Base-by-base conservation (phyloP, 1,140 invertebrate genomes). In the Dreissena polymorpha region DNA sequence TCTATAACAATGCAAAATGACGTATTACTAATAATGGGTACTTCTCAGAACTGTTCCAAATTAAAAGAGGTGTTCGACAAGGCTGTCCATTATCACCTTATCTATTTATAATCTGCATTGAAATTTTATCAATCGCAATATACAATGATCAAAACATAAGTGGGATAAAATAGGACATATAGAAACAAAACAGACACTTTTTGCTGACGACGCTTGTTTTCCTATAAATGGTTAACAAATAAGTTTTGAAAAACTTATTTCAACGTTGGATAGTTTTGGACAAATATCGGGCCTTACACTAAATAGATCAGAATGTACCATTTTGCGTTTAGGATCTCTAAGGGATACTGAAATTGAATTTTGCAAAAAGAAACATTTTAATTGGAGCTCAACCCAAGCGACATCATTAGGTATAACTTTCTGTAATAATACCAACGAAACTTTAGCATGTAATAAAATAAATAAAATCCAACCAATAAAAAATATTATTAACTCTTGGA, bases 371-470 rank as follows among this genome's bases (percentile, higher is more conserved):
- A 29, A 39, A 14, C 12, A 70, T 0, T 70, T 70, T 39, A 70
- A 39, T 27, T 70, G 69, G 39, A 3, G 21, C 8, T 71, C 69
- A 53, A n/a, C 12, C n/a, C 8, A 16, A 25, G 39, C 69, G 8
- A 51, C 39, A 71, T 53, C 39, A 71, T 21, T 71, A 39, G 68
- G 68, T 49, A 70, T 70, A 27, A 13, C 13, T 29, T 70, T 71
- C 55, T 21, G n/a, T 25, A 71, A 51, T 13, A 53, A 71, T 14
- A 6, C 39, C 8, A 39, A 7, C 7, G 55, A 53, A 27, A 21
- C 55, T n/a, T 7, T 71, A n/a, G 49, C 21, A 14, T 21, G 50
- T 8, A 71, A 71, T 53, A 18, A 50, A 51, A 53, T 53, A 14
- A 49, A 49, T 13, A 71, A 71, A 71, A 51, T 71, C 10, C 13